These are phyloP conservation scores for Fragum sueziense DNA, from an alignment of 2,888 invertebrate species.

Conservation along the genomic window DNA sequence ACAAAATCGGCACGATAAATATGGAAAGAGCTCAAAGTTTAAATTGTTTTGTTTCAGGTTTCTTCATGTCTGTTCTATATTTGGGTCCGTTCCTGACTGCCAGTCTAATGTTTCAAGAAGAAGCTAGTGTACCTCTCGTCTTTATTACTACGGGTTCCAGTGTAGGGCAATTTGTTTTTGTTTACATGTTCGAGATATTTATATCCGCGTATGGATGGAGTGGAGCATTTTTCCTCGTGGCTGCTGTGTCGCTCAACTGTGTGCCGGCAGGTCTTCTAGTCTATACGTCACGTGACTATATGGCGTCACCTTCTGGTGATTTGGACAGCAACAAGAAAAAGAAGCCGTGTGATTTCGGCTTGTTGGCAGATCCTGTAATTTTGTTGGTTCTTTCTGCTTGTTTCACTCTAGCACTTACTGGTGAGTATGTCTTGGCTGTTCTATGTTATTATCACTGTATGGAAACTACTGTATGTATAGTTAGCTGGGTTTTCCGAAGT, in stretches of 20 bases:
- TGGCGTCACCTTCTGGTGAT: not conserved
- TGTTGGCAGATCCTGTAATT: not conserved
- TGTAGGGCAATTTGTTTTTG: slow-evolving; percentile 30
- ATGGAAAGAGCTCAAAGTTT: no score
- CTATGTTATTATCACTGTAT: no score
- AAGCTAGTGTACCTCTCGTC: slow-evolving; percentile 18
- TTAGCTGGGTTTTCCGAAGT: no score
- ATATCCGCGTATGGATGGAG: slow-evolving; percentile 38
- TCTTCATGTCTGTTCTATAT: slow-evolving; percentile 21
- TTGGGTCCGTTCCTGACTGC: slow-evolving; percentile 28
- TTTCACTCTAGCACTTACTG: not conserved
- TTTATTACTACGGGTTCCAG: slow-evolving; percentile 33
- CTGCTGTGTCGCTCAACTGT: slow-evolving; percentile 23
- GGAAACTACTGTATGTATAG: no score
- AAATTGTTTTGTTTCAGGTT: not conserved
- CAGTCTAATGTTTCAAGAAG: slow-evolving; percentile 27
- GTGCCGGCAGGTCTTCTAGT: not conserved
- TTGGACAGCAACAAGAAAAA: not conserved
- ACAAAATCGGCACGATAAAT: no score
- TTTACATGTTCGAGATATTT: slow-evolving; percentile 20
- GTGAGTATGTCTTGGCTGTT: no score
- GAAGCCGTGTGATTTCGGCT: not conserved
- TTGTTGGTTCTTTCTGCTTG: not conserved
- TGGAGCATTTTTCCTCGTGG: slow-evolving; percentile 32
- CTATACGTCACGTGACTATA: slow-evolving; percentile 3